Percentiles rank a stretch among this genome's conserved stretches.
These are phyloP conservation scores for Gephyroberyx darwinii DNA, from an alignment of 2,797 vertebrate genomes.

Conservation along the genomic window DNA sequence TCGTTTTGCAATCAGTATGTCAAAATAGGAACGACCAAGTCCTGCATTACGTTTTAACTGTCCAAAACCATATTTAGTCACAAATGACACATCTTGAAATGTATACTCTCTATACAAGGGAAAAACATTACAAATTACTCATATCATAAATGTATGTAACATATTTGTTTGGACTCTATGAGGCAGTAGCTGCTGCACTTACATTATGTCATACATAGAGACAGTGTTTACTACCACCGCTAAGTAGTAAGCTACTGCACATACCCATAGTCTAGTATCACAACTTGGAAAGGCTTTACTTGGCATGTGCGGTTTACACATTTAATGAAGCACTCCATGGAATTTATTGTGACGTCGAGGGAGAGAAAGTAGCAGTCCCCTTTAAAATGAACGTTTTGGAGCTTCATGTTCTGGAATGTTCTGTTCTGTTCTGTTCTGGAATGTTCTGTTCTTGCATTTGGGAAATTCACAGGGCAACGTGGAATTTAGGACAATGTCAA, in stretches of 20 bases:
- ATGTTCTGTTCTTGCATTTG: constrained; percentile 42
- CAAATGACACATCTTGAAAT: constrained; percentile 15
- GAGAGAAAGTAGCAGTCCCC: constrained; percentile 28
- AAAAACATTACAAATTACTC: constrained; percentile 37
- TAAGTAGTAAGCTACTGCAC: constrained; percentile 41
- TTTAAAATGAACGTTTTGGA: constrained; percentile 45
- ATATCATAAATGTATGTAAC: constrained; percentile 48
- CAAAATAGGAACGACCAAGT: background rate
- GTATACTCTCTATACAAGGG: constrained; percentile 38
- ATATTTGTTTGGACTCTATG: constrained; percentile 44
- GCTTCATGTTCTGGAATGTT: constrained; percentile 55
- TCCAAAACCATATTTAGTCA: constrained; percentile 29
- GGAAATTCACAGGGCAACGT: constrained; percentile 9
- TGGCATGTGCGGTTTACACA: constrained; percentile 59
- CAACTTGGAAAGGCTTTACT: constrained; percentile 63
- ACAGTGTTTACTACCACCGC: constrained; percentile 48
- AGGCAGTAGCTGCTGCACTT: constrained; percentile 48
- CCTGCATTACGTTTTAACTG: constrained; percentile 7
- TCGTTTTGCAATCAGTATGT: background rate
- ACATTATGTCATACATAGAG: constrained; percentile 50
- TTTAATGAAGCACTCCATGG: constrained; percentile 34
- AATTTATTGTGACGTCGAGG: constrained; percentile 36
- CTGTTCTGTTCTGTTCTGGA: constrained; percentile 52
- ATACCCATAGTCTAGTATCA: constrained; percentile 35
- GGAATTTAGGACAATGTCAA: constrained; percentile 13